A percentile compares a stretch with the other conserved stretches of the same genome.
Conservation (phyloP, 2,888 invertebrate genomes). For the Scrobipalpa atriplicella region DNA sequence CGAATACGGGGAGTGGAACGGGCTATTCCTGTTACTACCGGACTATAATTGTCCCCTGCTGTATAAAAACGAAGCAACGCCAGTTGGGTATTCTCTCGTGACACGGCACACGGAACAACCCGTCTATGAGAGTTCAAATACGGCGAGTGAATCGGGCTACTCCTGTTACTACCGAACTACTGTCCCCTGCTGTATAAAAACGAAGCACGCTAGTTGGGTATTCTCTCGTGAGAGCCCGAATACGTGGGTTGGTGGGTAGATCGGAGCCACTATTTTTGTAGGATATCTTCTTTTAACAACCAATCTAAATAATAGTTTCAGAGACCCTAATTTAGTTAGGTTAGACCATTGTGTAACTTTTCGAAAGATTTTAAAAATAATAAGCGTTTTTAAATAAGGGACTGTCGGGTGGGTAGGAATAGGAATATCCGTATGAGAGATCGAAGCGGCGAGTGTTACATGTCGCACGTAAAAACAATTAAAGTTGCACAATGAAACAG, state of each 20-base stretch:
- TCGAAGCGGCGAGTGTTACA: conserved; percentile 31
- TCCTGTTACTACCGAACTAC: neutral
- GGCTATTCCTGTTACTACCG: neutral
- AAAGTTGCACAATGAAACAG: conserved; percentile 71
- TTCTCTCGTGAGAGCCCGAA: neutral
- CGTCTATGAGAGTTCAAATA: neutral
- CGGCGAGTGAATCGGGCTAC: conserved; percentile 26
- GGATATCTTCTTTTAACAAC: too few relatives aligned
- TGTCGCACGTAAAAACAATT: conserved; percentile 68
- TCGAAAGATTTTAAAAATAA: too few relatives aligned
- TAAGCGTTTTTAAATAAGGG: too few relatives aligned
- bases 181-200: neutral
- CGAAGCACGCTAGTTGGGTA: neutral
- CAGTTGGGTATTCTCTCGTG: conserved; percentile 12
- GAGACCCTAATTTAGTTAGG: too few relatives aligned
- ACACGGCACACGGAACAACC: conserved; percentile 11
- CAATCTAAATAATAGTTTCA: too few relatives aligned
- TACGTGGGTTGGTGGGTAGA: neutral
- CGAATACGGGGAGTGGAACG: conserved; percentile 28
- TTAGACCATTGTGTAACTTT: too few relatives aligned
- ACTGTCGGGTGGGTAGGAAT: neutral
- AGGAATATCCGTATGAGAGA: neutral
- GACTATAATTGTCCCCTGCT: neutral
- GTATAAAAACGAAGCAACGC: neutral
- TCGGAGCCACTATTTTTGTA: conserved; percentile 29